Evolutionary conservation across 2,797 vertebrate species (phyloP).

Genomic region (Myripristis jacobus): DNA sequence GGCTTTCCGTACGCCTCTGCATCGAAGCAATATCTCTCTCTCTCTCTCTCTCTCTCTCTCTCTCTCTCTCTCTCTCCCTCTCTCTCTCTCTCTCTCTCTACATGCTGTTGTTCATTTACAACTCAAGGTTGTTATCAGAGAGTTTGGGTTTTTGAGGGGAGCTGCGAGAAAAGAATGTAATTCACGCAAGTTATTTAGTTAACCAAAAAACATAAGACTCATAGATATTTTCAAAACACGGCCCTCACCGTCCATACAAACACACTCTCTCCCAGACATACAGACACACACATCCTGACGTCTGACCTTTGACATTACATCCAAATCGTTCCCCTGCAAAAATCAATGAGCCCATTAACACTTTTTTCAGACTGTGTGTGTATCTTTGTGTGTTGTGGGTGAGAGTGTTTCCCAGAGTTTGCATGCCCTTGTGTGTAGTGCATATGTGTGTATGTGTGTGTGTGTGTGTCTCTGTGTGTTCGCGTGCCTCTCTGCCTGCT

Average conservation of each 20-base stretch:
- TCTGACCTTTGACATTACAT: constrained; percentile 51
- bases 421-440: constrained; percentile 12
- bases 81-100: background rate
- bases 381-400: constrained; percentile 16
- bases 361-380: constrained; percentile 7
- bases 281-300: constrained; percentile 16
- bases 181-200: constrained; percentile 12
- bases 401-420: constrained; percentile 19
- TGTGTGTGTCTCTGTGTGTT: constrained; percentile 10
- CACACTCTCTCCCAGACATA: constrained; percentile 16
- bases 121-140: no score
- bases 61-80: constrained; percentile 7
- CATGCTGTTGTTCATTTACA: no score
- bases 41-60: background rate
- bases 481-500: constrained; percentile 41
- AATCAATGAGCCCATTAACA: constrained; percentile 65
- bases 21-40: no score
- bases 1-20: no score
- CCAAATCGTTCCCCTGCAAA: constrained; percentile 47
- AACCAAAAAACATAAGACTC: background rate
- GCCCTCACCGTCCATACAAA: constrained; percentile 4
- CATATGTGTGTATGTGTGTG: constrained; percentile 4
- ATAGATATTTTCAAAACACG: constrained; percentile 7
- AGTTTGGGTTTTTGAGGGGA: constrained; percentile 11
- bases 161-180: constrained; percentile 16